phyloP scores from a whole-genome alignment of 2,797 vertebrate species.

The Urophycis tenuis region DNA sequence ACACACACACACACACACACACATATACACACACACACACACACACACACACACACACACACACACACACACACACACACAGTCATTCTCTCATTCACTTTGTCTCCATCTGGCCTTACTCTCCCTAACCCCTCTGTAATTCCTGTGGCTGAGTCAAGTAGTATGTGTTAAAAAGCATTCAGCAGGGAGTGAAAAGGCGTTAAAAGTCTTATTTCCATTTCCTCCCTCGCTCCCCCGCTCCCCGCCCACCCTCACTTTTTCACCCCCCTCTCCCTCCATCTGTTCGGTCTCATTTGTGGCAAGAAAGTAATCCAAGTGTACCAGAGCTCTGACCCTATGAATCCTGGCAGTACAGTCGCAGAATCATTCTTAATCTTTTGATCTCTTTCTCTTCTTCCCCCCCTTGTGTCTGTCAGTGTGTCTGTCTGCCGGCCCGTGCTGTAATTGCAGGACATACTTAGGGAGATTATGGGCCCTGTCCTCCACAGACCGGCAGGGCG shows the following conservation, averaged over 20 bases:
- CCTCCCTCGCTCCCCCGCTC: conserved; percentile 15
- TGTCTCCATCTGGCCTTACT: background rate
- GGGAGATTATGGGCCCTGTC: conserved; percentile 61
- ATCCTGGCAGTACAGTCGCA: conserved; percentile 58
- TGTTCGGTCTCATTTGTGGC: conserved; percentile 36
- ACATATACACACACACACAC: background rate
- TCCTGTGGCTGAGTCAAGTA: conserved; percentile 32
- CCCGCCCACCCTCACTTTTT: conserved; percentile 4
- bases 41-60: background rate
- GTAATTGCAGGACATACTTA: conserved; percentile 67
- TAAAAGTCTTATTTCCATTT: conserved; percentile 14
- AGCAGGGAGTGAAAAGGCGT: background rate
- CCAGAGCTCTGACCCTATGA: conserved; percentile 51
- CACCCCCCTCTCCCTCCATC: conserved; percentile 24
- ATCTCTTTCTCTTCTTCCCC: conserved; percentile 47
- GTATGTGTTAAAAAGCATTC: conserved; percentile 47
- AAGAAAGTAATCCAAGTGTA: conserved; percentile 24
- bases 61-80: background rate
- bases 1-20: conserved; percentile 5
- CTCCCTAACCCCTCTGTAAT: background rate
- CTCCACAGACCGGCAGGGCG: conserved; percentile 55
- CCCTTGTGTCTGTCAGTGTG: conserved; percentile 14
- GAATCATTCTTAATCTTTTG: conserved; percentile 68
- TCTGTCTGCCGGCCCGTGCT: conserved; percentile 38
- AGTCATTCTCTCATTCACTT: conserved; percentile 13